Evolutionary conservation across 1,140 invertebrate genomes (phyloP).

Genomic region (Galleria mellonella): DNA sequence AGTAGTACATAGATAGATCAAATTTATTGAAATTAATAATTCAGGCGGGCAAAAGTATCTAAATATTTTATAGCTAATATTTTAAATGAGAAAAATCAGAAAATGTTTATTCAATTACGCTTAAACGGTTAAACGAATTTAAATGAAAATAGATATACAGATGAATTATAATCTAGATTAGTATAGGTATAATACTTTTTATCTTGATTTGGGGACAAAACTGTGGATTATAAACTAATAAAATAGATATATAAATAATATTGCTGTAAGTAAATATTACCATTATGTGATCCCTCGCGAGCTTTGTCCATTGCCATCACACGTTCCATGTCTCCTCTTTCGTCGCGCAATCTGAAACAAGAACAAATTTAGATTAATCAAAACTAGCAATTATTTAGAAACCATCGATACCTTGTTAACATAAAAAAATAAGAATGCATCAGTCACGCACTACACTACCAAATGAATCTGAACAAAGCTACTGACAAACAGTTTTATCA

Average conservation of each 20-base stretch:
- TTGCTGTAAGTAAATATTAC: slow-evolving; percentile 67
- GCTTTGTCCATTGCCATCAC: slow-evolving; percentile 86
- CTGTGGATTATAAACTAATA: not conserved
- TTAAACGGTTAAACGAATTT: no score
- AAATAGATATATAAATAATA: no score
- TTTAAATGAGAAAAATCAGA: no score
- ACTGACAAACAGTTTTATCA: slow-evolving; percentile 70
- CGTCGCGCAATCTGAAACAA: slow-evolving; percentile 87
- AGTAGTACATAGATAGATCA: no score
- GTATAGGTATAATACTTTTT: no score
- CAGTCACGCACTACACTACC: slow-evolving; percentile 43
- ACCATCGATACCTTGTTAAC: slow-evolving; percentile 46
- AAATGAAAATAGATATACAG: no score
- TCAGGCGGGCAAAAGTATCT: no score
- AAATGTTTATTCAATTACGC: no score
- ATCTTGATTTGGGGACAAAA: no score
- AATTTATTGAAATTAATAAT: no score
- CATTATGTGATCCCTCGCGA: slow-evolving; percentile 89
- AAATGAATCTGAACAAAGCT: slow-evolving; percentile 54
- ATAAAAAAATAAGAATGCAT: slow-evolving; percentile 35
- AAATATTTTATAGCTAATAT: no score
- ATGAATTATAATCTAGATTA: no score
- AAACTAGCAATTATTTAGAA: not conserved
- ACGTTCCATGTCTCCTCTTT: slow-evolving; percentile 86
- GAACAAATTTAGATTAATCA: slow-evolving; percentile 4